Conservation (phyloP, 2,797 vertebrate species). For the Poeciliopsis presidionis region DNA sequence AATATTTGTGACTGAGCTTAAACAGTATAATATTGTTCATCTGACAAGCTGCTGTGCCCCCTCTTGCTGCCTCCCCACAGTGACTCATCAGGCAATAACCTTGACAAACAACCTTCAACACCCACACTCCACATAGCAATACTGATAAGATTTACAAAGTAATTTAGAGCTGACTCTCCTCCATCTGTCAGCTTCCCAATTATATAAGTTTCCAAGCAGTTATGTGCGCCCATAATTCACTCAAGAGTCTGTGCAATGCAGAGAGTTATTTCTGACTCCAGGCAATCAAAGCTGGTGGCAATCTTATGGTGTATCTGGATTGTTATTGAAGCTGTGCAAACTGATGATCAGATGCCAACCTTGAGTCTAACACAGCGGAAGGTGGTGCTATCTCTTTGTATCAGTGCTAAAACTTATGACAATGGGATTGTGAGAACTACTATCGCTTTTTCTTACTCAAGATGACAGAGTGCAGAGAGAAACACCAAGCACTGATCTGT, state of each 20-base stretch:
- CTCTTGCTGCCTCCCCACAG: slow-evolving; percentile 33
- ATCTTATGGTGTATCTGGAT: slow-evolving; percentile 9
- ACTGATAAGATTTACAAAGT: slow-evolving; percentile 61
- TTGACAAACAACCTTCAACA: slow-evolving; percentile 73
- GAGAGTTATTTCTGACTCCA: slow-evolving; percentile 21
- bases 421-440: slow-evolving; percentile 29
- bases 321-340: not conserved
- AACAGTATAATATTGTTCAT: slow-evolving; percentile 50
- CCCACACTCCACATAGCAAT: slow-evolving; percentile 51
- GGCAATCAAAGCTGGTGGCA: not conserved
- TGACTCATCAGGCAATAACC: slow-evolving; percentile 73
- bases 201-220: slow-evolving; percentile 35
- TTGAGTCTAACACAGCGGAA: slow-evolving; percentile 2
- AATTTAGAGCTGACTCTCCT: slow-evolving; percentile 44
- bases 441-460: slow-evolving; percentile 21
- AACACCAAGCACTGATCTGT: slow-evolving; percentile 51
- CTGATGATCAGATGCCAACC: slow-evolving; percentile 20
- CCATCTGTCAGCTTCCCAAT: slow-evolving; percentile 48
- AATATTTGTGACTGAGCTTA: slow-evolving; percentile 51
- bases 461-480: slow-evolving; percentile 48
- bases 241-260: slow-evolving; percentile 16
- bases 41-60: slow-evolving; percentile 37
- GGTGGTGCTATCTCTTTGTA: slow-evolving; percentile 24
- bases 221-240: slow-evolving; percentile 40
- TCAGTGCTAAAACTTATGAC: slow-evolving; percentile 24